These are phyloP conservation scores for Dipodomys merriami DNA, from an alignment of 2,113 vertebrate genomes.

Conservation along the genomic window DNA sequence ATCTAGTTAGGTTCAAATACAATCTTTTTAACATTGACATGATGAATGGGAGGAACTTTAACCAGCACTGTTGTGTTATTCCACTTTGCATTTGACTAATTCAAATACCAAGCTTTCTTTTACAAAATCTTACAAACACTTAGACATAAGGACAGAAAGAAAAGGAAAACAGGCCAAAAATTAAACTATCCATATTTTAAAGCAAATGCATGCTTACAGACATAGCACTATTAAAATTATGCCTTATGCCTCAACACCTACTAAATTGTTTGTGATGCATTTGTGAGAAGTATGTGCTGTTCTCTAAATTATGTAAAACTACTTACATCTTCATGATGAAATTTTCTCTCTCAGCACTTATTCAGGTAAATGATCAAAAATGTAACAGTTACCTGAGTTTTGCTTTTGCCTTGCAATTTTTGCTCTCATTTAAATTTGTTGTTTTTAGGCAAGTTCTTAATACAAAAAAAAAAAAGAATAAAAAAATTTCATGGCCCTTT, in stretches of 20 bases:
- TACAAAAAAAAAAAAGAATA: constrained; percentile 48
- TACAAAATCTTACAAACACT: constrained; percentile 27
- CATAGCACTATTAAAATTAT: constrained; percentile 35
- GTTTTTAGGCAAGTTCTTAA: constrained; percentile 40
- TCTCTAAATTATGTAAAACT: constrained; percentile 69
- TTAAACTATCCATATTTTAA: constrained; percentile 38
- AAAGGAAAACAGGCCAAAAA: constrained; percentile 4
- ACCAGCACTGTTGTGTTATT: not conserved
- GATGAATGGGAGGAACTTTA: not conserved
- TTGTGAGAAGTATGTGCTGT: constrained; percentile 19
- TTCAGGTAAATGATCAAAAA: constrained; percentile 66
- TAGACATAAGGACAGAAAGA: not conserved
- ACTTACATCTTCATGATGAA: constrained; percentile 47
- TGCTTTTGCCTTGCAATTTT: constrained; percentile 56
- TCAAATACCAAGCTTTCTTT: constrained; percentile 36
- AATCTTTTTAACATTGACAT: not conserved
- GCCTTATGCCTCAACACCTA: not conserved
- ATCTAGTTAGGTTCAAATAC: not conserved
- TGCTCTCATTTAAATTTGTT: constrained; percentile 58
- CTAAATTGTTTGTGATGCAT: constrained; percentile 29
- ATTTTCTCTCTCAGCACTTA: constrained; percentile 62
- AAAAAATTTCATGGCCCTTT: constrained; percentile 52
- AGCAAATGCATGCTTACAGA: constrained; percentile 45
- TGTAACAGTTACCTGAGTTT: constrained; percentile 57
- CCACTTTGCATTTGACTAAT: not conserved